phyloP scores from a whole-genome alignment of 2,113 vertebrate genomes.

The Aptenodytes forsteri region DNA sequence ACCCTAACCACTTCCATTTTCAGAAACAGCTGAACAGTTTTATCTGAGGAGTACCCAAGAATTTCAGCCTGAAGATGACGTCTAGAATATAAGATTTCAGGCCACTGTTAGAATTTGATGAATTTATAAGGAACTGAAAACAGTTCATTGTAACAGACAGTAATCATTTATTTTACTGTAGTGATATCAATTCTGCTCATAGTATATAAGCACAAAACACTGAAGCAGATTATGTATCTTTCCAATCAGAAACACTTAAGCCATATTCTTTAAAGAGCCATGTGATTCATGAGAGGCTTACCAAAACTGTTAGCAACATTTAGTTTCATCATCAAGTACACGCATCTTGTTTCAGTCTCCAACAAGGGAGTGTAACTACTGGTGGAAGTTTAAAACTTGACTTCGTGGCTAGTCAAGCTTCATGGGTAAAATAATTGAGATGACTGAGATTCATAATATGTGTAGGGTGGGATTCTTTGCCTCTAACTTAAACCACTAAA shows the following conservation, averaged over 20 bases:
- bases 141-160: neutral
- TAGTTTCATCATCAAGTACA: neutral
- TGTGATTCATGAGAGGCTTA: neutral
- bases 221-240: neutral
- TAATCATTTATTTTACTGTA: neutral
- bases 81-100: neutral
- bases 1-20: neutral
- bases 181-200: neutral
- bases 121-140: neutral
- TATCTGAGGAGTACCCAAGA: neutral
- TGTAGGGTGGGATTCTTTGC: neutral
- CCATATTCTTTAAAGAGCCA: neutral
- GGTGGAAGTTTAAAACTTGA: neutral
- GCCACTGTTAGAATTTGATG: neutral
- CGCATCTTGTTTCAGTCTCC: neutral
- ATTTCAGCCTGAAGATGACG: neutral
- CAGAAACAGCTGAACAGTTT: neutral
- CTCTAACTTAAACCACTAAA: neutral
- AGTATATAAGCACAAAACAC: neutral
- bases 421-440: neutral
- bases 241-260: neutral
- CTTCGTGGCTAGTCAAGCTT: neutral
- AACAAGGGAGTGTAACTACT: neutral
- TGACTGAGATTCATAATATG: neutral
- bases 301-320: neutral